Base-by-base conservation (phyloP, 92 coral and sea anemone species). In the Zoanthus sansibaricus region DNA sequence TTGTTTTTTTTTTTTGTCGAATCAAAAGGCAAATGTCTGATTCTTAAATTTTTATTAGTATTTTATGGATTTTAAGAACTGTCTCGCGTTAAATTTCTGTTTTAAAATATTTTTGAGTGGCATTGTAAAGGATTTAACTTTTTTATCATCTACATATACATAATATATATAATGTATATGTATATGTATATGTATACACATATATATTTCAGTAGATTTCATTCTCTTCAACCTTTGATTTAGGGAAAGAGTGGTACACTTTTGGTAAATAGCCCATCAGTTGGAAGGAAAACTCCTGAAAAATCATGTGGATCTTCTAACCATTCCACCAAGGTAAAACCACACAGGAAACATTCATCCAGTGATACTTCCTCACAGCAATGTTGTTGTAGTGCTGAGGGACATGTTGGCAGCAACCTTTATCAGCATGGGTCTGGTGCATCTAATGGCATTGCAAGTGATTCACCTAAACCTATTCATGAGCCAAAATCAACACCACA, bases 311-410 rank as follows among this genome's bases (percentile, higher is more conserved):
- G 77, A 7, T 80, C 75, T 33, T 47, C 77, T 20, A 84, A 86
- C 30, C 79, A 87, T 66, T 37, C 91, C 21, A 87, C 86, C 78
- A 91, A 91, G 66, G 45, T 75, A 20, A 42, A n/a, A 7, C 32
- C 61, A 1, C 85, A 80, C 20, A 49, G 75, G 59, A 80, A 80
- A 11, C 85, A 80, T 62, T 21, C 85, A 3, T 66, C 84, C 20
- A 62, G 47, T 33, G 49, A 31, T 52, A 45, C n/a, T 47, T 52
- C 51, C 5, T 33, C 87, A 31, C 91, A 88, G 45, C 79, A 89
- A 16, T 94, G 98, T 77, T 94, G 98, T 70, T 94, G 98, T 67
- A 83, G 90, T 25, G 89, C 78, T 55, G 95, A 93, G 2, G 90
- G 82, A 0, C 98, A 93, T 48, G 47, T 91, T 37, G 92, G 96